phyloP scores from a whole-genome alignment of 2,797 vertebrate genomes.

The Vireo griseus region DNA sequence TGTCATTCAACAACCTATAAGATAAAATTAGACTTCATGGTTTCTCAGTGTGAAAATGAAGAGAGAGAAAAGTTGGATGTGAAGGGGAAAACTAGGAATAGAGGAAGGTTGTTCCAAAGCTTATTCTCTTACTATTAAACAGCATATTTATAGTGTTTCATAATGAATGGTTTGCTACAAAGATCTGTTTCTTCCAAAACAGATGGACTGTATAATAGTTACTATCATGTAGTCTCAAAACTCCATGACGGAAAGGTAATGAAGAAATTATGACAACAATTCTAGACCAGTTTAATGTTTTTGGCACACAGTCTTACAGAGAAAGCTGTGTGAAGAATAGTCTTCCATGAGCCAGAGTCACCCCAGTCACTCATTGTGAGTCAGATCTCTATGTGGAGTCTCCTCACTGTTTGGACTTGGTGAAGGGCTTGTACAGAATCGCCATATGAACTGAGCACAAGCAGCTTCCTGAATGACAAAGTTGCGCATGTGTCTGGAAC shows the following conservation, averaged over 20 bases:
- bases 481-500: neutral
- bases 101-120: neutral
- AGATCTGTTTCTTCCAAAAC: neutral
- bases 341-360: neutral
- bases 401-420: neutral
- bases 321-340: neutral
- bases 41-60: neutral
- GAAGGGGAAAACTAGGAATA: neutral
- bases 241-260: neutral
- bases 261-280: neutral
- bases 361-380: neutral
- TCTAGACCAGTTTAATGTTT: neutral
- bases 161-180: neutral
- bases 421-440: neutral
- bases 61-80: neutral
- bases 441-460: neutral
- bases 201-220: neutral
- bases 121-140: neutral
- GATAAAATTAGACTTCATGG: conserved; percentile 22
- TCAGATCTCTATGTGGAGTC: neutral
- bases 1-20: neutral
- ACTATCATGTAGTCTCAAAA: neutral
- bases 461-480: neutral
- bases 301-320: neutral
- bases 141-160: neutral